Base-by-base conservation (phyloP, 2,888 invertebrate genomes). In the Eulithis prunata region DNA sequence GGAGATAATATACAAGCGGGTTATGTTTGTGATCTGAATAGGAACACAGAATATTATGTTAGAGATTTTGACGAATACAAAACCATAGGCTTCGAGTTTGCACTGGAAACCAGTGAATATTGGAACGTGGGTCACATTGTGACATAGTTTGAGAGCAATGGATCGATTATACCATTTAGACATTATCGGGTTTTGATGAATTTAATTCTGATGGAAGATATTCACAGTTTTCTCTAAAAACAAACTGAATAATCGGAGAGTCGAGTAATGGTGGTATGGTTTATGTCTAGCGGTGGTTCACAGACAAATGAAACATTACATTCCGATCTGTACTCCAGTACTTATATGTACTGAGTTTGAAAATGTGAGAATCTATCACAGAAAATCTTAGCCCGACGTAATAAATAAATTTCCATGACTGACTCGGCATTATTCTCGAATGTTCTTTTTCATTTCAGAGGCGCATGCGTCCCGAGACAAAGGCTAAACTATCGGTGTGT, bases 381-480 rank as follows among this genome's bases (percentile, higher is more conserved):
- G 75, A 75, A 63, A 68, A 82, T 84, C 81, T 71, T 82, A 77
- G 82, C 81, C 82, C 80, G 83, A 81, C 73, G 81, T 81, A 83
- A 75, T 68, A 74, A 76, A 81, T 82, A 90, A 92, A 92, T 91
- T 90, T 91, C 93, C 92, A 92, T 92, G 92, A 93, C 93, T 88
- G 89, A 89, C 91, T 91, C 79, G 85, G 93, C 93, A 92, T 90
- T 90, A 91, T 91, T 91, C 87, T 90, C 88, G 83, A 85, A 83
- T 89, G 85, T 88, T 87, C 86, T 91, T 90, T 91, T 90, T 81
- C 82, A 87, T 93, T 93, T 91, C 93, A 93, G 93, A 93, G 93
- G 93, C 93, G 90, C 93, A 93, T 93, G 93, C 92, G 87, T 86
- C 88, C 90, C 88, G 91, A 88, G 87, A 88, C 88, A 86, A 88